Evolutionary conservation across 2,888 invertebrate genomes (phyloP).

Genomic region (Drosophila greeni): DNA sequence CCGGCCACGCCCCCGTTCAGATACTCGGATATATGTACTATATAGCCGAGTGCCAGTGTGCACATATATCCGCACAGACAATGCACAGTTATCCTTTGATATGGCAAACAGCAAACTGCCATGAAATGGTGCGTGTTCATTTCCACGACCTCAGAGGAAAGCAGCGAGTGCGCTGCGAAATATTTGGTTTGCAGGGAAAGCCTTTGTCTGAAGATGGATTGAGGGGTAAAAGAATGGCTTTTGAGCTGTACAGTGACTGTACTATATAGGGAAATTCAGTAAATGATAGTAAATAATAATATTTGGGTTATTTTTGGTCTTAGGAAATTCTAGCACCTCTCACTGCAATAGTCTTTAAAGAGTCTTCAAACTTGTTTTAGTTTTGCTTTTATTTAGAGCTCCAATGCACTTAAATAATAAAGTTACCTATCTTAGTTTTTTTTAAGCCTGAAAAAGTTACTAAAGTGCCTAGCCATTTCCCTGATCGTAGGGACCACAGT

Average conservation of each 20-base stretch:
- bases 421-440: neutral
- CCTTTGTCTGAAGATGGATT: slow-evolving; percentile 10
- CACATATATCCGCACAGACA: slow-evolving; percentile 47
- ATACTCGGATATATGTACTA: slow-evolving; percentile 45
- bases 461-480: neutral
- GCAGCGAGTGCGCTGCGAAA: slow-evolving; percentile 46
- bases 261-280: neutral
- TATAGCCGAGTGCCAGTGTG: neutral
- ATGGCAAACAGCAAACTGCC: slow-evolving; percentile 49
- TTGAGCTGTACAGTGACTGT: neutral
- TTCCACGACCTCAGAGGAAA: slow-evolving; percentile 23
- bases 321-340: neutral
- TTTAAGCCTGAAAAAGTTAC: neutral
- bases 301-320: neutral
- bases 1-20: slow-evolving; percentile 23
- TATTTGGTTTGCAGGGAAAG: slow-evolving; percentile 1
- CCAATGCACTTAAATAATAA: too few species aligned
- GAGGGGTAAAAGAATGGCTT: neutral
- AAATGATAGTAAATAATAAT: neutral
- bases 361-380: neutral
- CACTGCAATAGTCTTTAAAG: neutral
- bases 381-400: too few species aligned
- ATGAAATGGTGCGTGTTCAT: slow-evolving; percentile 67
- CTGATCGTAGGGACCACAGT: neutral
- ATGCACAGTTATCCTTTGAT: slow-evolving; percentile 69